Conservation (phyloP, 2,888 invertebrate genomes). For the Ochropleura plecta region DNA sequence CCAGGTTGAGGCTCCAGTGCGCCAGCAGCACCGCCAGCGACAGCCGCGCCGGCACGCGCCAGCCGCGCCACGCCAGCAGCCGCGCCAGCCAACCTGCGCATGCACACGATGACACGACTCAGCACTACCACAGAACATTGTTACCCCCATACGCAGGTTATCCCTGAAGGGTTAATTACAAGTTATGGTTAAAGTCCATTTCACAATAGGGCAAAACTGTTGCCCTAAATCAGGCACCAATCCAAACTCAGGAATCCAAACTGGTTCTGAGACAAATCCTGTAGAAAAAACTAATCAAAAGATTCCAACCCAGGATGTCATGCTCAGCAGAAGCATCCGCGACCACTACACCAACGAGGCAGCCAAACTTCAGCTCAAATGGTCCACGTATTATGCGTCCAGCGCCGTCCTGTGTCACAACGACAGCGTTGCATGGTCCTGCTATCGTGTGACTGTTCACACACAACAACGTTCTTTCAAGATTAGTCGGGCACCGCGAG, state of each 20-base stretch:
- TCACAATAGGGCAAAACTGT: background rate
- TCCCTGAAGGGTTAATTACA: background rate
- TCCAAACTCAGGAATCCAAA: background rate
- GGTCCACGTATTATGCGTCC: background rate
- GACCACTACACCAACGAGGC: background rate
- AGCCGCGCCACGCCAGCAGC: slow-evolving; percentile 71
- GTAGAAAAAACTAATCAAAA: background rate
- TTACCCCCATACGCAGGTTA: background rate
- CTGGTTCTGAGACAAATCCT: background rate
- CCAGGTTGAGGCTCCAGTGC: slow-evolving; percentile 73
- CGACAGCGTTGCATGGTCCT: background rate
- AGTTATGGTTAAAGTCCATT: background rate
- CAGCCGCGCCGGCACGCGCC: slow-evolving; percentile 67
- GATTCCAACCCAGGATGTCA: background rate
- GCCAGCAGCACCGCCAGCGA: slow-evolving; percentile 73
- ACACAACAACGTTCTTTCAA: no score
- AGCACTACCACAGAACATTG: background rate
- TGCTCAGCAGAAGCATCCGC: background rate
- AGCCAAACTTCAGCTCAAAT: no score
- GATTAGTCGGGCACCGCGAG: no score
- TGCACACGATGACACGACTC: background rate
- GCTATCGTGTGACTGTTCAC: no score
- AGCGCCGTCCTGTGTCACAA: no score
- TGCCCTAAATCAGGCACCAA: background rate
- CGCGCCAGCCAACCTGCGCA: slow-evolving; percentile 64